Conservation (phyloP, 2,113 vertebrate species). For the Salvator merianae region DNA sequence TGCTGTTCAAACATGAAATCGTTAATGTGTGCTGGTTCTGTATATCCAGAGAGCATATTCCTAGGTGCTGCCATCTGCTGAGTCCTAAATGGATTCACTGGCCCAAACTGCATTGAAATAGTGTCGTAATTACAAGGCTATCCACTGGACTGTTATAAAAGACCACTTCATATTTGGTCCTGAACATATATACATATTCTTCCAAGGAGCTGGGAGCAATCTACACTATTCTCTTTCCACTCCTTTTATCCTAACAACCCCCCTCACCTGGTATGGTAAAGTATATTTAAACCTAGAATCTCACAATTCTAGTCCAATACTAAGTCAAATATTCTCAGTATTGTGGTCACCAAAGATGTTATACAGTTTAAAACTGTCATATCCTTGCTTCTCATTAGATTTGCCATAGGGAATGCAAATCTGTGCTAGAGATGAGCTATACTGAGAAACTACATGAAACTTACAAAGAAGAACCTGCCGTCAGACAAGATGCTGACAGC, state of each 20-base stretch:
- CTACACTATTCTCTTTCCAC: background rate
- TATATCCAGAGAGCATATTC: conserved; percentile 97
- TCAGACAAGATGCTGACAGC: background rate
- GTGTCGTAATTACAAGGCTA: background rate
- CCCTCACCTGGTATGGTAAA: too few species aligned
- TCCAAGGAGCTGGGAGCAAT: background rate
- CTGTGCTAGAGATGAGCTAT: background rate
- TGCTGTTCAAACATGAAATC: conserved; percentile 99
- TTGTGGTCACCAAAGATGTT: too few species aligned
- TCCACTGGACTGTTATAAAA: background rate
- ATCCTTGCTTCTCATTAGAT: background rate
- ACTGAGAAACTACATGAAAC: background rate
- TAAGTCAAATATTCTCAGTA: too few species aligned
- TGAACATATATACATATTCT: background rate
- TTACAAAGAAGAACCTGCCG: background rate
- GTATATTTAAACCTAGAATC: background rate
- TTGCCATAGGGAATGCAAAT: background rate
- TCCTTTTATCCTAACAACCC: background rate
- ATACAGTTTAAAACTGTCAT: too few species aligned
- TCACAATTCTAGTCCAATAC: background rate
- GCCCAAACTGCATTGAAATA: conserved; percentile 85
- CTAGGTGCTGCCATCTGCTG: conserved; percentile 97
- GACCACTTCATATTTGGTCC: background rate
- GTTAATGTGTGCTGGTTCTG: conserved; percentile 95
- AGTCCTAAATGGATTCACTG: conserved; percentile 90